Percentiles rank a stretch among this genome's conserved stretches.
phyloP scores from a whole-genome alignment of 2,888 invertebrate genomes.

The Watsonalla binaria region DNA sequence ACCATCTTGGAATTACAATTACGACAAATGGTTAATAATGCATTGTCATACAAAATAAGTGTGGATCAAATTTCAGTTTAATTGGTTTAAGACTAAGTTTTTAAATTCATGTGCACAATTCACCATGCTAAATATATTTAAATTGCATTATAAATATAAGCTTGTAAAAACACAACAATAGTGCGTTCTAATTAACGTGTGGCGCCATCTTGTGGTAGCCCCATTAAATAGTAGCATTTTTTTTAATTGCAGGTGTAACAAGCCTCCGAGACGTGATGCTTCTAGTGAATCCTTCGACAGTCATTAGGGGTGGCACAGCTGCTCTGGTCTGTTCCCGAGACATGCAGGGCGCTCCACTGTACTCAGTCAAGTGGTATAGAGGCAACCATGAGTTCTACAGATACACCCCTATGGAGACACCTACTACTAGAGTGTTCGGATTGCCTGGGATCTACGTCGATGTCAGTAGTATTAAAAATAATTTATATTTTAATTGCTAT shows the following conservation, averaged over 20 bases:
- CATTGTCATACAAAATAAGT: too few relatives aligned
- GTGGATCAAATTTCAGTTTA: too few relatives aligned
- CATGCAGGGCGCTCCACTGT: conserved; percentile 85
- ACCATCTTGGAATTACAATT: too few relatives aligned
- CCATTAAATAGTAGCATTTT: conserved; percentile 1
- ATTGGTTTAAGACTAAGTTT: too few relatives aligned
- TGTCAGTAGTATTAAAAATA: conserved; percentile 78
- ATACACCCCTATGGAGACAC: conserved; percentile 86
- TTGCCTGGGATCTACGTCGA: conserved; percentile 87
- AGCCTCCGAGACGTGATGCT: conserved; percentile 85
- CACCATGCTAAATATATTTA: too few relatives aligned
- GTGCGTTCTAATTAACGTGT: not conserved
- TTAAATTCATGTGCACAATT: too few relatives aligned
- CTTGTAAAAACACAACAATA: too few relatives aligned
- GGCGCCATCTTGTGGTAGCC: too few relatives aligned
- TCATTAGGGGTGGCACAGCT: conserved; percentile 83
- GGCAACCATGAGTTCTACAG: conserved; percentile 91
- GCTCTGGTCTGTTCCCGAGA: conserved; percentile 87
- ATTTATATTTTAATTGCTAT: too few relatives aligned
- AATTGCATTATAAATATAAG: too few relatives aligned
- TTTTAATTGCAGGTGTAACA: conserved; percentile 72
- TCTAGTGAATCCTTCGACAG: conserved; percentile 83
- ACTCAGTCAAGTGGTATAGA: conserved; percentile 93
- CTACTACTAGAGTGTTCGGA: conserved; percentile 85
- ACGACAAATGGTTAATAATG: too few relatives aligned